phyloP scores from a whole-genome alignment of 1,140 invertebrate species.

The Aphaenogaster ashmeadi region DNA sequence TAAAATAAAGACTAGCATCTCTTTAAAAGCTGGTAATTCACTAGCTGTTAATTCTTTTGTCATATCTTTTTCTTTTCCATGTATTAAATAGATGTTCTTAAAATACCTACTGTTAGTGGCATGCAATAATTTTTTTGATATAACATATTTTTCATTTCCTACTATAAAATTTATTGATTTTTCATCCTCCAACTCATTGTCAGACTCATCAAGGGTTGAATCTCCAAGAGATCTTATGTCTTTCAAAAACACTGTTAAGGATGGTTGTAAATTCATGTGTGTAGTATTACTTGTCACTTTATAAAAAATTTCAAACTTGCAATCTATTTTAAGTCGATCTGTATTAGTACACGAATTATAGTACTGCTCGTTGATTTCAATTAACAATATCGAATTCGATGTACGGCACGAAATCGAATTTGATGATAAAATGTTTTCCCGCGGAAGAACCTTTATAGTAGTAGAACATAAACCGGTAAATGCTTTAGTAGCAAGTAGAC shows the following conservation, averaged over 20 bases:
- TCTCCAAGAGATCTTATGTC: neutral
- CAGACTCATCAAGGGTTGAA: neutral
- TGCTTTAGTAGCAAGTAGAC: neutral
- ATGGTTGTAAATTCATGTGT: neutral
- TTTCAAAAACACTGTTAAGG: neutral
- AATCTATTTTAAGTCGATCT: neutral
- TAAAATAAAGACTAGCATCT: too few species aligned
- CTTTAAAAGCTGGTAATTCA: too few species aligned
- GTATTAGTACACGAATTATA: neutral
- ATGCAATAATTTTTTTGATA: neutral
- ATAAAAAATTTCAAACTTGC: neutral
- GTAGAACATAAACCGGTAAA: neutral
- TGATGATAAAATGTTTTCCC: neutral
- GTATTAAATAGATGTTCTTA: neutral
- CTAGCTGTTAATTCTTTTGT: neutral
- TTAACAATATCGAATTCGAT: neutral
- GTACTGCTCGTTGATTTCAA: neutral
- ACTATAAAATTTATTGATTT: slow-evolving; percentile 1
- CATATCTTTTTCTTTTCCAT: neutral
- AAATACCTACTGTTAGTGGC: neutral
- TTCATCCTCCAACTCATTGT: neutral
- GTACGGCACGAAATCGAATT: neutral
- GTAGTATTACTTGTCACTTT: neutral
- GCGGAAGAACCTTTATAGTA: neutral
- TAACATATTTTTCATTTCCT: neutral